A percentile compares a stretch with the other conserved stretches of the same genome.
phyloP scores from a whole-genome alignment of 2,888 invertebrate genomes.

The Phaedon cochleariae region DNA sequence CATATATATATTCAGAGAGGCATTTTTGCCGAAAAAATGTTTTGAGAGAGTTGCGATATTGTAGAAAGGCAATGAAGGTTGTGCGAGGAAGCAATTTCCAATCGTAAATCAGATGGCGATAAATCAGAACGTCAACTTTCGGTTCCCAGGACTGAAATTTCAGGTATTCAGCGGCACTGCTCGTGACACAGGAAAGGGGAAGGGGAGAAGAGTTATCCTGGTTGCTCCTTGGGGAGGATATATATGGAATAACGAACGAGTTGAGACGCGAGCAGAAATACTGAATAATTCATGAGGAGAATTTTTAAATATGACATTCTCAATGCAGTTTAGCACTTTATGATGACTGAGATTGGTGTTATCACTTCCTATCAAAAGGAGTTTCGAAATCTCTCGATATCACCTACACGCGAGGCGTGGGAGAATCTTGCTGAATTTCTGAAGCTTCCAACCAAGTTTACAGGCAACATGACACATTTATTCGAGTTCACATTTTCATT shows the following conservation, averaged over 20 bases:
- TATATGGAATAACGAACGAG: background rate
- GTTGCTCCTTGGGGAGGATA: background rate
- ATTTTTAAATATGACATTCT: no score
- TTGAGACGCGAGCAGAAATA: no score
- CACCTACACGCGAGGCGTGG: no score
- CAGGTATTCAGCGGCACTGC: background rate
- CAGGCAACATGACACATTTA: no score
- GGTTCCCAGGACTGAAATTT: slow-evolving; percentile 1
- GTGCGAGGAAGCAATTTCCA: slow-evolving; percentile 5
- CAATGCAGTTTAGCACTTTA: no score
- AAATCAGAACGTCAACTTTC: slow-evolving; percentile 8
- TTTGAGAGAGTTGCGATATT: slow-evolving; percentile 8
- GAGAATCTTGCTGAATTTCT: no score
- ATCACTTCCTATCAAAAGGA: no score
- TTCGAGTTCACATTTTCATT: no score
- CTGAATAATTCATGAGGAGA: no score
- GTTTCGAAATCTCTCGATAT: no score
- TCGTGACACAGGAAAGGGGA: background rate
- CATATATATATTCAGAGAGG: slow-evolving; percentile 3
- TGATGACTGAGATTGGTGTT: no score
- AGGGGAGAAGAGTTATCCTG: background rate
- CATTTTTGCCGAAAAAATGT: slow-evolving; percentile 9
- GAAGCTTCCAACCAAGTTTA: no score
- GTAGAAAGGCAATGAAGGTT: background rate
- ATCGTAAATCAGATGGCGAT: slow-evolving; percentile 14